A percentile compares a stretch with the other conserved stretches of the same genome.
These are phyloP conservation scores for Halcyon smyrnensis DNA, from an alignment of 2,797 vertebrate species.

Conservation along the genomic window DNA sequence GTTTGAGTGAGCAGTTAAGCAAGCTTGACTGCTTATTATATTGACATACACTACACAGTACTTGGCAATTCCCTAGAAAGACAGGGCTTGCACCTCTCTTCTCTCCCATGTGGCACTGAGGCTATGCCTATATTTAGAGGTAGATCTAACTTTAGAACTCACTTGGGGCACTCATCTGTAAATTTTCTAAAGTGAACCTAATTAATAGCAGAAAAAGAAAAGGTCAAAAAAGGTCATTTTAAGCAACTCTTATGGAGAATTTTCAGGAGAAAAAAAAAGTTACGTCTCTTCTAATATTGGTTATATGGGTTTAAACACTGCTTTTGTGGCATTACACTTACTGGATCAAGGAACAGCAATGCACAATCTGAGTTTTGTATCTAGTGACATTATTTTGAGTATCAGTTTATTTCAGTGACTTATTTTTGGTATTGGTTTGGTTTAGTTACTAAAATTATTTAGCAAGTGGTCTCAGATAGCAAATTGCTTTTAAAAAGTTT, in stretches of 20 bases:
- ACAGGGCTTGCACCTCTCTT: background rate
- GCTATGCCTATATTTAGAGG: background rate
- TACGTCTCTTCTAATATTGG: background rate
- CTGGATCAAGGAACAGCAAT: background rate
- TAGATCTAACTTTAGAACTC: background rate
- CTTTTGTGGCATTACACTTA: background rate
- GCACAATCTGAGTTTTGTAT: background rate
- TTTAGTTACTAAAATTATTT: background rate
- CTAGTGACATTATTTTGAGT: background rate
- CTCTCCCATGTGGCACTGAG: background rate
- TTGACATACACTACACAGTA: background rate
- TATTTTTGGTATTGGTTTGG: background rate
- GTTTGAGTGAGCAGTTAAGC: background rate
- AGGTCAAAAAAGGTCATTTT: background rate
- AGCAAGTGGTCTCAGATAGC: background rate
- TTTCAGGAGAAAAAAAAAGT: background rate
- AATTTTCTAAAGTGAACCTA: background rate
- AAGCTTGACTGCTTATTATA: background rate
- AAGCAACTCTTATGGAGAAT: background rate
- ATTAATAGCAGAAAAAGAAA: background rate
- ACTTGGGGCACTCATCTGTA: fast-evolving
- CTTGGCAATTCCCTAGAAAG: background rate
- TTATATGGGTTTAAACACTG: background rate
- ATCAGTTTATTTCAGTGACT: background rate
- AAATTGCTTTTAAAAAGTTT: background rate